phyloP scores from a whole-genome alignment of 1,140 invertebrate species.

The Phortica variegata region DNA sequence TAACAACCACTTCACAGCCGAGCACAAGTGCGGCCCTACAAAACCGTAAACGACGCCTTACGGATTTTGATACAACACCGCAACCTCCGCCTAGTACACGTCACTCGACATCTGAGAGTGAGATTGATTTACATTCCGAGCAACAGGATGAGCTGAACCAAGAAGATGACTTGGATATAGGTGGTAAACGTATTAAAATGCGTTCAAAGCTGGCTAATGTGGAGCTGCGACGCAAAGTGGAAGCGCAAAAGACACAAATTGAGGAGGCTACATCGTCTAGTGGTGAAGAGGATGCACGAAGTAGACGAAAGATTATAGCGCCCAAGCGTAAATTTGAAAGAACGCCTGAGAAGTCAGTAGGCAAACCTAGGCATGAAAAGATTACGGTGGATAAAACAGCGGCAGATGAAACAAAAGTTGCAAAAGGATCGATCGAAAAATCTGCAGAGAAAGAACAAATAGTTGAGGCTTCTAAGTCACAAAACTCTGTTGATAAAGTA shows the following conservation, averaged over 20 bases:
- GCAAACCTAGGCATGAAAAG: no score
- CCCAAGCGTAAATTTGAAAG: constrained; percentile 24
- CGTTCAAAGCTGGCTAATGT: constrained; percentile 60
- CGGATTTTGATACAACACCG: constrained; percentile 17
- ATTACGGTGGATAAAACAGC: no score
- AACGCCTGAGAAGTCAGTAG: no score
- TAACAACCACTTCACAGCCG: neutral
- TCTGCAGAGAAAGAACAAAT: no score
- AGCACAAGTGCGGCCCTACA: constrained; percentile 12
- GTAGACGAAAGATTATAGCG: constrained; percentile 34
- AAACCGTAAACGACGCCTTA: constrained; percentile 36
- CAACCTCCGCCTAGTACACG: constrained; percentile 9
- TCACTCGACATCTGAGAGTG: constrained; percentile 44
- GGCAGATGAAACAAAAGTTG: no score
- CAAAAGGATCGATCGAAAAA: no score
- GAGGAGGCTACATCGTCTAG: constrained; percentile 59
- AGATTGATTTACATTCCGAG: constrained; percentile 34
- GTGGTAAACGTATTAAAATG: constrained; percentile 61
- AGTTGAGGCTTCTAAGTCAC: no score
- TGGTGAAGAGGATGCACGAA: constrained; percentile 54
- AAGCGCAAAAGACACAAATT: constrained; percentile 59
- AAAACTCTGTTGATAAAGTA: no score
- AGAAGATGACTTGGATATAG: constrained; percentile 56
- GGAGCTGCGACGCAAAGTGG: constrained; percentile 61
- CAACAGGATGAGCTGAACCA: constrained; percentile 57